Percentiles rank a stretch among this genome's conserved stretches.
phyloP scores from a whole-genome alignment of 2,113 vertebrate species.

The Neogale vison region DNA sequence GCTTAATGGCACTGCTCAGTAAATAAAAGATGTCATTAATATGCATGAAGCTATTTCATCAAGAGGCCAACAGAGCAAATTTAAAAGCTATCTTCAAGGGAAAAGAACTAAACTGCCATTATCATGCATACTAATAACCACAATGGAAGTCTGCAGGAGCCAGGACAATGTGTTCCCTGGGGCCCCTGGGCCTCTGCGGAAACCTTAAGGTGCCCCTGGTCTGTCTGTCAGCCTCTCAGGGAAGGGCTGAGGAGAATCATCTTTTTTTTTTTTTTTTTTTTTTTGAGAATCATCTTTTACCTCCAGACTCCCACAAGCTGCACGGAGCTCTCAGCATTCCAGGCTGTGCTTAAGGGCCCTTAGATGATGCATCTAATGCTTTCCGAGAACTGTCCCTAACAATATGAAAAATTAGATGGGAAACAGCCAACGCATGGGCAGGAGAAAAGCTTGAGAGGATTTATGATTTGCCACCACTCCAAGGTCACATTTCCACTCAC shows the following conservation, averaged over 20 bases:
- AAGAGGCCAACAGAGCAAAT: slow-evolving; percentile 77
- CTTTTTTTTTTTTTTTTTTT: too few species aligned
- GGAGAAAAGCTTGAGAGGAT: slow-evolving; percentile 47
- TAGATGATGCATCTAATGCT: slow-evolving; percentile 47
- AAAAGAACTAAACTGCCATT: slow-evolving; percentile 72
- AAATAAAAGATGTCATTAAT: slow-evolving; percentile 79
- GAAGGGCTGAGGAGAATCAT: slow-evolving; percentile 1
- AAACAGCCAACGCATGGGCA: not conserved
- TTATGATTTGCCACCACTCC: slow-evolving; percentile 50
- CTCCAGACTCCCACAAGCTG: not conserved
- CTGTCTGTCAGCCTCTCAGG: slow-evolving; percentile 2
- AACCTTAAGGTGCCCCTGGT: slow-evolving; percentile 40
- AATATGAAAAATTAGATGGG: slow-evolving; percentile 61
- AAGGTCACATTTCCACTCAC: slow-evolving; percentile 66
- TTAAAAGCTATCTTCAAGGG: slow-evolving; percentile 80
- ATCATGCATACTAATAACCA: slow-evolving; percentile 64
- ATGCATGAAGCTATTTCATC: slow-evolving; percentile 79
- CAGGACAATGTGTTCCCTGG: not conserved
- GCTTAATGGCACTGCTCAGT: slow-evolving; percentile 72
- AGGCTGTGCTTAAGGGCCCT: not conserved
- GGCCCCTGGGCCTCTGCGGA: not conserved
- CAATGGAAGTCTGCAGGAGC: slow-evolving; percentile 54
- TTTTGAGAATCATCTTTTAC: slow-evolving; percentile 38
- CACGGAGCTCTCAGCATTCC: slow-evolving; percentile 13
- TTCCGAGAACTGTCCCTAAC: slow-evolving; percentile 64